Evolutionary conservation across 2,113 vertebrate genomes (phyloP).

Genomic region (Cairina moschata): DNA sequence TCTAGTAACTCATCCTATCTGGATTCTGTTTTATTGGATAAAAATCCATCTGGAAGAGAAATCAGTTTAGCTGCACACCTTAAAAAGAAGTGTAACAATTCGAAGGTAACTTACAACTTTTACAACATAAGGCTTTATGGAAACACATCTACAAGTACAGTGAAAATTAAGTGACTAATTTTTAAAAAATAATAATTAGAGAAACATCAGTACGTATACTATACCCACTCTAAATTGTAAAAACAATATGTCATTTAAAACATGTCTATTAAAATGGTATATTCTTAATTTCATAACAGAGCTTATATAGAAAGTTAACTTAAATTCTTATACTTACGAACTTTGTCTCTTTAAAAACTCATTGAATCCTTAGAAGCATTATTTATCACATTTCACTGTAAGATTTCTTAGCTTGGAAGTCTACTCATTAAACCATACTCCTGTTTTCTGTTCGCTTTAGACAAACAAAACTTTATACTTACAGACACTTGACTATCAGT

Average conservation of each 20-base stretch:
- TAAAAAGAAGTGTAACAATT: not conserved
- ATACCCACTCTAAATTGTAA: not conserved
- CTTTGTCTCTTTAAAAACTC: conserved; percentile 59
- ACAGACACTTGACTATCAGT: conserved; percentile 77
- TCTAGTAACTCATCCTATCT: conserved; percentile 1
- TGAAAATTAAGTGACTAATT: not conserved
- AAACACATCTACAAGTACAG: not conserved
- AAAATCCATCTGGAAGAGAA: conserved; percentile 1
- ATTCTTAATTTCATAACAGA: conserved; percentile 1
- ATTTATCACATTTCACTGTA: conserved; percentile 45
- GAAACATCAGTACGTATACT: not conserved
- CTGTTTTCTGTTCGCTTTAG: conserved; percentile 37
- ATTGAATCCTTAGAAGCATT: conserved; percentile 59
- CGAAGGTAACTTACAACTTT: not conserved
- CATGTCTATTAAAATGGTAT: not conserved
- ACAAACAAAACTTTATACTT: conserved; percentile 74
- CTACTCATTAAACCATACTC: conserved; percentile 39
- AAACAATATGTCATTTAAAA: not conserved
- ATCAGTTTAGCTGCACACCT: not conserved
- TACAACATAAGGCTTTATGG: not conserved
- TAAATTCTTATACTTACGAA: conserved; percentile 64
- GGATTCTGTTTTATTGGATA: not conserved
- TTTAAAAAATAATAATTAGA: not conserved
- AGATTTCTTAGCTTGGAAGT: conserved; percentile 43
- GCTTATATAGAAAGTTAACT: conserved; percentile 46